phyloP scores from a whole-genome alignment of 2,113 vertebrate species.

The Procavia capensis region DNA sequence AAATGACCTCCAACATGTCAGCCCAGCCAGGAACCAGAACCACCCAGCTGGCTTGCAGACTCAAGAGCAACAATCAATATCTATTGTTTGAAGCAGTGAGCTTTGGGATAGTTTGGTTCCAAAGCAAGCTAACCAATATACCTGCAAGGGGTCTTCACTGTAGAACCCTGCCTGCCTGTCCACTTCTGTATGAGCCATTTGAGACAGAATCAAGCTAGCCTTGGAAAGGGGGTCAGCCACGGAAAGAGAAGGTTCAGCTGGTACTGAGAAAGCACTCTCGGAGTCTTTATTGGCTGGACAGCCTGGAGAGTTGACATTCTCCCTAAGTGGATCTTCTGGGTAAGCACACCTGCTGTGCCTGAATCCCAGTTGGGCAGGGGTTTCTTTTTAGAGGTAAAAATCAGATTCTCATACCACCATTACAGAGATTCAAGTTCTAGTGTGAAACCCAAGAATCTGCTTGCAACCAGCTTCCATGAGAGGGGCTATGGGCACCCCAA shows the following conservation, averaged over 20 bases:
- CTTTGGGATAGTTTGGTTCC: background rate
- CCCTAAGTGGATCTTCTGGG: background rate
- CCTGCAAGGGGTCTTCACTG: background rate
- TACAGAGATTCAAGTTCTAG: background rate
- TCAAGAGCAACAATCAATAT: background rate
- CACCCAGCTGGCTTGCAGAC: background rate
- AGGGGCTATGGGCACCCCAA: background rate
- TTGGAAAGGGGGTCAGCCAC: no score
- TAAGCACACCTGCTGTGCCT: background rate
- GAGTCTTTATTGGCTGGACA: background rate
- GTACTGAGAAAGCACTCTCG: background rate
- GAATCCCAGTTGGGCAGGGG: background rate
- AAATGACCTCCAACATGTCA: background rate
- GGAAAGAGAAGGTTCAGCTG: background rate
- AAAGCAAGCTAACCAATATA: background rate
- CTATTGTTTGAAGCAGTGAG: background rate
- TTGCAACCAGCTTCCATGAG: background rate
- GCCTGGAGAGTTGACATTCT: background rate
- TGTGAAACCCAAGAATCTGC: background rate
- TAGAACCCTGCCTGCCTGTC: background rate
- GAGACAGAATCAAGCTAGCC: background rate
- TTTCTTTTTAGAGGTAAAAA: background rate
- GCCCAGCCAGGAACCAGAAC: background rate
- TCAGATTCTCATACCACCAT: background rate
- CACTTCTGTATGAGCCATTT: background rate